A percentile compares a stretch with the other conserved stretches of the same genome.
phyloP scores from a whole-genome alignment of 2,113 vertebrate species.

The Ctenomys sociabilis region DNA sequence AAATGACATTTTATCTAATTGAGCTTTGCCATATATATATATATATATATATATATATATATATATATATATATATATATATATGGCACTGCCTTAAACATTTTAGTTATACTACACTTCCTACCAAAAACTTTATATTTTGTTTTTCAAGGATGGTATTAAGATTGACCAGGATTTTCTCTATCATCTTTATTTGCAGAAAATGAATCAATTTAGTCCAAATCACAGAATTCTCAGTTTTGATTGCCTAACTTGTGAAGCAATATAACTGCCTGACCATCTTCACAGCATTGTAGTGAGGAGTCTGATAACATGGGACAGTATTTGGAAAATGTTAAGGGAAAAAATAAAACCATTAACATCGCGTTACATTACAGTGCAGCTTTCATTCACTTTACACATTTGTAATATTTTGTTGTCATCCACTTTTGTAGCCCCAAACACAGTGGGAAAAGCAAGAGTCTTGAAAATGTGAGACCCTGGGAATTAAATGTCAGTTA shows the following conservation, averaged over 20 bases:
- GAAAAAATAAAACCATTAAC: neutral
- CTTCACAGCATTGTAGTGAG: neutral
- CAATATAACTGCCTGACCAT: neutral
- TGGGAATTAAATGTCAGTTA: neutral
- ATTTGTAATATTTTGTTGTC: neutral
- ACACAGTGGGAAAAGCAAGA: neutral
- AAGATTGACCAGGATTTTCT: conserved; percentile 32
- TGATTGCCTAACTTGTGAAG: conserved; percentile 1
- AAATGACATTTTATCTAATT: neutral
- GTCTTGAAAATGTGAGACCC: neutral
- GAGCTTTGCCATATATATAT: neutral
- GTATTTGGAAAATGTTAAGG: neutral
- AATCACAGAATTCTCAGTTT: neutral
- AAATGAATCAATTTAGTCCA: neutral
- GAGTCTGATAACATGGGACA: neutral
- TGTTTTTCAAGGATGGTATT: neutral
- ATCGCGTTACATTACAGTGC: neutral
- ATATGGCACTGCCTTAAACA: too few relatives aligned
- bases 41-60: neutral
- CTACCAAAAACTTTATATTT: too few relatives aligned
- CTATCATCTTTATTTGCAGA: neutral
- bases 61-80: too few relatives aligned
- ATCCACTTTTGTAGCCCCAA: neutral
- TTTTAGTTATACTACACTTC: too few relatives aligned
- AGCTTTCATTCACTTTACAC: too few relatives aligned